Percentiles rank a stretch among this genome's conserved stretches.
phyloP scores from a whole-genome alignment of 2,888 invertebrate genomes.

The Nomada flava region DNA sequence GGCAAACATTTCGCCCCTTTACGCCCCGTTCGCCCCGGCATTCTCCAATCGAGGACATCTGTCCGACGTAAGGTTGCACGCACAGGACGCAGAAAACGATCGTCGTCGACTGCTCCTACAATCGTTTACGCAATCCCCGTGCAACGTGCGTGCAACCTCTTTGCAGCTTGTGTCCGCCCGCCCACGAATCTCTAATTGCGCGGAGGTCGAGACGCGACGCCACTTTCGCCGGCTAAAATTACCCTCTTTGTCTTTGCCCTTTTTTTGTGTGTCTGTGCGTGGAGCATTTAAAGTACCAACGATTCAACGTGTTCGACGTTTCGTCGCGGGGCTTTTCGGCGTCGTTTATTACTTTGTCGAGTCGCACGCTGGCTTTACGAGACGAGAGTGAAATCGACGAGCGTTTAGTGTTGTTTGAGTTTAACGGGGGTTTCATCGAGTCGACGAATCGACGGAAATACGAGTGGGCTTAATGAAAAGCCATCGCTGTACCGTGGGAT shows the following conservation, averaged over 20 bases:
- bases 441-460: not conserved
- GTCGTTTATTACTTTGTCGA: not conserved
- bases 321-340: not conserved
- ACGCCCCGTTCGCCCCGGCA: not conserved
- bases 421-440: slow-evolving; percentile 17
- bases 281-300: too few species aligned
- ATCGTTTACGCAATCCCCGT: slow-evolving; percentile 58
- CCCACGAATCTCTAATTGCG: slow-evolving; percentile 60
- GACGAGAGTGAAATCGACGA: slow-evolving; percentile 20
- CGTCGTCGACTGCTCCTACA: slow-evolving; percentile 46
- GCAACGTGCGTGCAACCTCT: slow-evolving; percentile 43
- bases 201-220: slow-evolving; percentile 24
- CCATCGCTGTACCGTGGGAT: not conserved
- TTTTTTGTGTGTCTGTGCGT: too few species aligned
- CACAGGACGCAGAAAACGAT: slow-evolving; percentile 31
- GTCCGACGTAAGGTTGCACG: slow-evolving; percentile 26
- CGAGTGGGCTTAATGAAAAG: slow-evolving; percentile 1
- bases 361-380: slow-evolving; percentile 14
- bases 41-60: slow-evolving; percentile 47
- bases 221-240: slow-evolving; percentile 54
- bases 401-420: slow-evolving; percentile 14
- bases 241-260: slow-evolving; percentile 6
- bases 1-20: slow-evolving; percentile 2
- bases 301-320: slow-evolving; percentile 6
- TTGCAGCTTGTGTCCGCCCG: slow-evolving; percentile 39